Base-by-base conservation (phyloP, 2,888 invertebrate species). In the Luffia ferchaultella region DNA sequence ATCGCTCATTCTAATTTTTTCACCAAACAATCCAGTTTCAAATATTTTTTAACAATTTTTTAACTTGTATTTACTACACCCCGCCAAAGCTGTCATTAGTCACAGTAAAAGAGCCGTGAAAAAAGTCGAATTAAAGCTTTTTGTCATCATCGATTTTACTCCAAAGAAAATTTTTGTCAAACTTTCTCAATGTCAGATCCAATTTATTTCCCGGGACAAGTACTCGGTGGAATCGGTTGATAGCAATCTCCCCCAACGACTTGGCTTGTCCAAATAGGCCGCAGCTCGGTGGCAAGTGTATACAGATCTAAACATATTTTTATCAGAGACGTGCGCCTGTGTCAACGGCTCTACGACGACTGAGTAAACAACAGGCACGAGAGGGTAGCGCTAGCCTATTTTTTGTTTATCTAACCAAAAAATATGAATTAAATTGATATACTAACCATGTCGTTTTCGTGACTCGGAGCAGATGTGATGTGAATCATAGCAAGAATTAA, bases 231-330 rank as follows among this genome's bases (percentile, higher is more conserved):
- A 30, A 30, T 30, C 30, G 12, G 30, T 46, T 41, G 49, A 49
- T 49, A 49, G 43, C 43, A 18, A 49, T 49, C 49, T 42, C 49
- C 48, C 48, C 49, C 30, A 7, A 12, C 40, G 50, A 50, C 46
- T 48, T 50, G 48, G 50, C 45, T 49, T 52, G 46, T 46, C 46
- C 18, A 51, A 46, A 50, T 40, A 52, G 17, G 46, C 49, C 17
- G 47, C 53, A 51, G 19, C 53, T 70, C 72, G 58, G 74, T 72
- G 72, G 71, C 70, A 67, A 68, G 71, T 70, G 72, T 69, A 68
- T 64, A 66, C 67, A 70, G 68, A 68, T 70, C 64, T 67, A 72
- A 74, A 79, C 76, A 78, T 67, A 76, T 75, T 76, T 77, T 78
- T 80, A 79, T 78, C 80, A 42, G 62, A 59, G 68, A 57, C 50